These are phyloP conservation scores for Henricia sp. DNA, from an alignment of 53 echinoderm and acorn worm genomes.

Conservation along the genomic window DNA sequence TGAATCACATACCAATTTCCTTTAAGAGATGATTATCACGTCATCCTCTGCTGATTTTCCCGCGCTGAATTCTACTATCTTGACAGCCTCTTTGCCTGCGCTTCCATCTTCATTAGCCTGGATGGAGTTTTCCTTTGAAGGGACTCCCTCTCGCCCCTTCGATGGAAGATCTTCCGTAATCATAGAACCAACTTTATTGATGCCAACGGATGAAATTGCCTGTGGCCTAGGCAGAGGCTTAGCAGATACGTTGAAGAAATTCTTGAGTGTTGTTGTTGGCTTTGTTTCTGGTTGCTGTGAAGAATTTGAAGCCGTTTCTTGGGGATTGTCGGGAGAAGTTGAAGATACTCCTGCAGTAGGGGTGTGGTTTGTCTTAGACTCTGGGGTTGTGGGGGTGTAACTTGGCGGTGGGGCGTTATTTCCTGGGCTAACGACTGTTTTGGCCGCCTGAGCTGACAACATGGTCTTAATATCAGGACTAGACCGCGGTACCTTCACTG, in stretches of 20 bases:
- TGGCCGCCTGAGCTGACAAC: constrained; percentile 29
- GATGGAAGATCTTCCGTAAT: too few relatives aligned
- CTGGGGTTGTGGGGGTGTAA: not conserved
- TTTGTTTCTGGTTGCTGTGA: constrained; percentile 42
- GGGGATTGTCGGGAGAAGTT: not conserved
- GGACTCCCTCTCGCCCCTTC: too few relatives aligned
- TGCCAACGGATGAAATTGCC: too few relatives aligned
- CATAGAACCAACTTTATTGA: too few relatives aligned
- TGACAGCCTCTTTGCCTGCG: too few relatives aligned
- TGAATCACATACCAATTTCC: too few relatives aligned
- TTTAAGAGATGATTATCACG: too few relatives aligned
- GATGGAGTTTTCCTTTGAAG: too few relatives aligned
- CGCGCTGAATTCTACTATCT: too few relatives aligned
- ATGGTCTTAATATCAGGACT: constrained; percentile 49
- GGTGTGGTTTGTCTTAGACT: too few relatives aligned
- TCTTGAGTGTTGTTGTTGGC: constrained; percentile 49
- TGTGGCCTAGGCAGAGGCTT: not conserved
- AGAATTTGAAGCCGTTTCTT: not conserved
- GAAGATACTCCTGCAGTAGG: not conserved
- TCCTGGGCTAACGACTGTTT: not conserved
- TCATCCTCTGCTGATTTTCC: too few relatives aligned
- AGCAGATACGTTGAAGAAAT: constrained; percentile 67
- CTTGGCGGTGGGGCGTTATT: not conserved
- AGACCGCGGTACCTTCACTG: constrained; percentile 33
- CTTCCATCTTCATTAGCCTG: too few relatives aligned